Conservation (phyloP, 2,888 invertebrate genomes). For the Microdon myrmicae region DNA sequence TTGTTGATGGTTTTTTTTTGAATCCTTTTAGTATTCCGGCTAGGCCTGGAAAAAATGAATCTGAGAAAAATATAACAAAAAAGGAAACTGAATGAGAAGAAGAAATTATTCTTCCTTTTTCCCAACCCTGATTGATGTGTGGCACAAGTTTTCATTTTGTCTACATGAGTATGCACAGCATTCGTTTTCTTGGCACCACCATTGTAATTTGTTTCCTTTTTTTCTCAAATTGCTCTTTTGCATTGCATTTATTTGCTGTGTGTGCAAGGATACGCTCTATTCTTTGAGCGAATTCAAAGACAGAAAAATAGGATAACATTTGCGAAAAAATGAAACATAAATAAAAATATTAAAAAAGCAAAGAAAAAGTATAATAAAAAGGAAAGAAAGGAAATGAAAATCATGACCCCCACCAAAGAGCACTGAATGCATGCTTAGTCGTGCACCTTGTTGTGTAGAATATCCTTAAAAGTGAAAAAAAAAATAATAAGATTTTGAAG, state of each 20-base stretch:
- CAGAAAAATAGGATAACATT: slow-evolving; percentile 17
- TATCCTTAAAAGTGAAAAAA: slow-evolving; percentile 29
- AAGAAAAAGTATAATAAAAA: slow-evolving; percentile 8
- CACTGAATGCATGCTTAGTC: slow-evolving; percentile 49
- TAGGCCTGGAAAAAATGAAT: too few relatives aligned
- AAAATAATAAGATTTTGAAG: slow-evolving; percentile 20
- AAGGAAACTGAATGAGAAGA: slow-evolving; percentile 1
- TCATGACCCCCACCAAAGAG: slow-evolving; percentile 34
- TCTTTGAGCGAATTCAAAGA: not conserved
- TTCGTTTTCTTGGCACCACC: slow-evolving; percentile 32
- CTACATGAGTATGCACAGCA: slow-evolving; percentile 22
- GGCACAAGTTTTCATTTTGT: slow-evolving; percentile 40
- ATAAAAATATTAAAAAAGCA: slow-evolving; percentile 31
- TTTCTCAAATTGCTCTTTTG: slow-evolving; percentile 13
- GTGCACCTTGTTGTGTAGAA: slow-evolving; percentile 45
- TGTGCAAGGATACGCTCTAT: not conserved
- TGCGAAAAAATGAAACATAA: slow-evolving; percentile 42
- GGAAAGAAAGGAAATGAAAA: slow-evolving; percentile 2
- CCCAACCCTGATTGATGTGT: slow-evolving; percentile 40
- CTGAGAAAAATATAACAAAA: slow-evolving; percentile 27
- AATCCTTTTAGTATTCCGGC: slow-evolving; percentile 21
- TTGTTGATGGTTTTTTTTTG: not conserved
- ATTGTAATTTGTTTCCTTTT: slow-evolving; percentile 11
- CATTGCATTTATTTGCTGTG: slow-evolving; percentile 7
- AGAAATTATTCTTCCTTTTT: slow-evolving; percentile 14